Conservation (phyloP, 1,140 invertebrate species). For the Solen grandis region DNA sequence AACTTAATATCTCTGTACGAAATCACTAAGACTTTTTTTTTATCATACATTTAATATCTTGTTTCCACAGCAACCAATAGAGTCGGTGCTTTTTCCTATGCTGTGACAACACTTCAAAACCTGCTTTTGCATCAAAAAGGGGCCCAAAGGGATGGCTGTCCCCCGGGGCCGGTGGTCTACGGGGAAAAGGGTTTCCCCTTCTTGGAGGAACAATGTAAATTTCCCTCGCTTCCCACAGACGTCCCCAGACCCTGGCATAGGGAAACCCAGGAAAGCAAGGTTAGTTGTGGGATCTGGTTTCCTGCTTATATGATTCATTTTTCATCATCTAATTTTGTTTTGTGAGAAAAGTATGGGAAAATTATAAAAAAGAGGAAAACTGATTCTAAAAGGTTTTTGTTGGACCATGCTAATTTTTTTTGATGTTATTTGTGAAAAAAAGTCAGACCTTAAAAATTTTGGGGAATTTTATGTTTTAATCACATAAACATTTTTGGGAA, state of each 20-base stretch:
- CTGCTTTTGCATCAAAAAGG: slow-evolving; percentile 98
- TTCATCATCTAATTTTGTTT: no score
- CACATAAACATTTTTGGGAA: no score
- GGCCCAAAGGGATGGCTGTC: slow-evolving; percentile 97
- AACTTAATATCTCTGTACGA: not conserved
- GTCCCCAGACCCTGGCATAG: slow-evolving; percentile 98
- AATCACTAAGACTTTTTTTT: slow-evolving; percentile 1
- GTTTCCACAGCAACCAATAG: slow-evolving; percentile 92
- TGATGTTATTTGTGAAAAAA: no score
- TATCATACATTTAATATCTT: no score
- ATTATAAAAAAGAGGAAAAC: no score
- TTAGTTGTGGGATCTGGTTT: no score
- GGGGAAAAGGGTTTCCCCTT: slow-evolving; percentile 98
- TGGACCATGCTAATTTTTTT: no score
- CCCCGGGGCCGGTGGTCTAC: slow-evolving; percentile 97
- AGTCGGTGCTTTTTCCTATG: slow-evolving; percentile 99
- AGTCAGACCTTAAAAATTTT: no score
- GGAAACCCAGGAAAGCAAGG: slow-evolving; percentile 99
- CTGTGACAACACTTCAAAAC: slow-evolving; percentile 99
- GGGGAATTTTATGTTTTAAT: no score
- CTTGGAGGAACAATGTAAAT: slow-evolving; percentile 98
- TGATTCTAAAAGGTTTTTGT: no score
- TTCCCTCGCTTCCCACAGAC: slow-evolving; percentile 99
- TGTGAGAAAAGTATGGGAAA: no score
- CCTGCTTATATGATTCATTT: no score